A percentile compares a stretch with the other conserved stretches of the same genome.
phyloP scores from a whole-genome alignment of 2,888 invertebrate genomes.

The Drosophila rubida region DNA sequence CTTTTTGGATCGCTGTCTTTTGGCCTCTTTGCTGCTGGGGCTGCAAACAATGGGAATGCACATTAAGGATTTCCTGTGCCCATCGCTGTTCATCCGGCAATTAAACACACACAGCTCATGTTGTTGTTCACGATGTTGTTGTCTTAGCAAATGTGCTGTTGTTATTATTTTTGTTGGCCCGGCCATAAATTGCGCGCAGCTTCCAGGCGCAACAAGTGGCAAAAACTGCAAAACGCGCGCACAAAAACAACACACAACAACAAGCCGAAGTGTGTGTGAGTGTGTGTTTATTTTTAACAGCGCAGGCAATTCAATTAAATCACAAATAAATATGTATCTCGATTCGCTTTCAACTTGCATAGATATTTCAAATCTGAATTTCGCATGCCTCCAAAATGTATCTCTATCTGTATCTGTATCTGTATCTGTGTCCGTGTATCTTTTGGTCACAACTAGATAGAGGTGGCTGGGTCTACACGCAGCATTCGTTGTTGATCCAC shows the following conservation, averaged over 20 bases:
- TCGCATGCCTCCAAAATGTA: constrained; percentile 30
- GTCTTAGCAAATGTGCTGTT: too few relatives aligned
- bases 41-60: constrained; percentile 47
- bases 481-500: constrained; percentile 14
- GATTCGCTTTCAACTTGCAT: constrained; percentile 65
- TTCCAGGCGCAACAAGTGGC: constrained; percentile 68
- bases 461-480: constrained; percentile 3
- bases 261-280: neutral
- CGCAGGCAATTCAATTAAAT: constrained; percentile 75
- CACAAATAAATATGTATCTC: constrained; percentile 72
- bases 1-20: neutral
- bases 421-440: constrained; percentile 1
- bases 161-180: constrained; percentile 49
- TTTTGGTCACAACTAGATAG: neutral
- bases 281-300: constrained; percentile 70
- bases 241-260: constrained; percentile 30
- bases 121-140: constrained; percentile 11
- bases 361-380: constrained; percentile 26
- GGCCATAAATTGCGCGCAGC: constrained; percentile 48
- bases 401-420: constrained; percentile 2
- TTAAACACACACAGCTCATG: constrained; percentile 45
- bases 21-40: constrained; percentile 1
- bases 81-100: constrained; percentile 67
- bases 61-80: constrained; percentile 74
- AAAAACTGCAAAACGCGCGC: constrained; percentile 35